phyloP scores from a whole-genome alignment of 2,888 invertebrate species.

The Chrysolina americana region DNA sequence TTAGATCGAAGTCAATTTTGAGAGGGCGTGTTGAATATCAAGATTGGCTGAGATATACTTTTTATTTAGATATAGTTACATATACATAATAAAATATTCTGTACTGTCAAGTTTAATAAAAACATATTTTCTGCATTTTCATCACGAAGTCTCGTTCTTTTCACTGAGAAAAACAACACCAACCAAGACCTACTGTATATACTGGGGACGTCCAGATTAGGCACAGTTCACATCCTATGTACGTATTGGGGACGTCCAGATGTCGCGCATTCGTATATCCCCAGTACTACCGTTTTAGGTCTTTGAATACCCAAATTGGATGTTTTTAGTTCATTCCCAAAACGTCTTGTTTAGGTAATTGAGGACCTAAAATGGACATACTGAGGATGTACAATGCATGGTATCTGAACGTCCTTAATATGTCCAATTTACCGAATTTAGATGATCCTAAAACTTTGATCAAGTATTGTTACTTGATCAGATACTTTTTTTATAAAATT shows the following conservation, averaged over 20 bases:
- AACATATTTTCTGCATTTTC: no score
- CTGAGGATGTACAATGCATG: neutral
- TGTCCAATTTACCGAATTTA: neutral
- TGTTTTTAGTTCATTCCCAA: neutral
- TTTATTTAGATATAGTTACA: no score
- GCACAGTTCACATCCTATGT: neutral
- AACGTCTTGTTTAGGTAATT: slow-evolving; percentile 11
- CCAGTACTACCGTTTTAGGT: slow-evolving; percentile 9
- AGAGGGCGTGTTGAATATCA: no score
- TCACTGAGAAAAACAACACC: no score
- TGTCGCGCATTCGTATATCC: slow-evolving; percentile 5
- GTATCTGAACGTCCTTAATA: neutral
- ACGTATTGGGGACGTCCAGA: slow-evolving; percentile 11
- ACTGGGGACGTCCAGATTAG: slow-evolving; percentile 11
- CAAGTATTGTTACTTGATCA: slow-evolving; percentile 1
- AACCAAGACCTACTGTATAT: neutral
- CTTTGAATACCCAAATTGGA: slow-evolving; percentile 12
- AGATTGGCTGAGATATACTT: no score
- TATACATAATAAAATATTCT: no score
- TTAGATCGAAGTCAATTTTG: no score
- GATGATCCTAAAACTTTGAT: neutral
- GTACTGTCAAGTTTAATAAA: no score
- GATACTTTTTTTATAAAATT: neutral
- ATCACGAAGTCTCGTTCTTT: no score
- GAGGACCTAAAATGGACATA: neutral